Evolutionary conservation across 2,888 invertebrate genomes (phyloP).

Genomic region (Trissoscelio sp.): DNA sequence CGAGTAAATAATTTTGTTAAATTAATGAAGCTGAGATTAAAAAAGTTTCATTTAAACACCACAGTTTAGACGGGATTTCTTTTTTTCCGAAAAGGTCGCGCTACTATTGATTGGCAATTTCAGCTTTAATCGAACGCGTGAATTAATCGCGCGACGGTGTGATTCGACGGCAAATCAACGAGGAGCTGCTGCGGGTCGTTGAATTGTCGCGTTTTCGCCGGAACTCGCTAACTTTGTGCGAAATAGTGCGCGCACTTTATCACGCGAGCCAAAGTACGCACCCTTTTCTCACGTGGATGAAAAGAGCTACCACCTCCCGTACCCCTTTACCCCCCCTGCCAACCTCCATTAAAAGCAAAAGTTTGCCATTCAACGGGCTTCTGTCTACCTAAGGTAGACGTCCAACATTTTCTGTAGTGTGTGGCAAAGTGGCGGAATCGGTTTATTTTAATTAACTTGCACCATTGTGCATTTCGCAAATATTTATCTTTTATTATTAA

Average conservation of each 20-base stretch:
- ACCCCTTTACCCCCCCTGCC: no score
- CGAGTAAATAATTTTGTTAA: conserved; percentile 8
- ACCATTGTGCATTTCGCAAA: neutral
- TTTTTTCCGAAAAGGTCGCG: conserved; percentile 3
- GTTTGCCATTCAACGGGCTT: conserved; percentile 57
- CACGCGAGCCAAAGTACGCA: conserved; percentile 58
- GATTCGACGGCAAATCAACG: conserved; percentile 22
- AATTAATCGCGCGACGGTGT: conserved; percentile 41
- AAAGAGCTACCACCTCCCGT: no score
- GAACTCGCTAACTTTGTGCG: conserved; percentile 44
- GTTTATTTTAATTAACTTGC: conserved; percentile 46
- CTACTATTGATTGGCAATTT: conserved; percentile 33
- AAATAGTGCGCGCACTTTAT: conserved; percentile 40
- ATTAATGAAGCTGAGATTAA: conserved; percentile 3
- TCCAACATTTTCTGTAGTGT: conserved; percentile 33
- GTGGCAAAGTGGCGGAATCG: conserved; percentile 41
- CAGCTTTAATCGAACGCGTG: conserved; percentile 32
- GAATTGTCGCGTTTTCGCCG: conserved; percentile 53
- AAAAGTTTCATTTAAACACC: conserved; percentile 32
- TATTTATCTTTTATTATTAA: conserved; percentile 23
- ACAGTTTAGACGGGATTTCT: neutral
- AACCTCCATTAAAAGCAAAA: conserved; percentile 52
- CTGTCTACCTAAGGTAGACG: conserved; percentile 36
- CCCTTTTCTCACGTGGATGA: conserved; percentile 55
- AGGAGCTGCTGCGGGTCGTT: conserved; percentile 13